These are phyloP conservation scores for Chrysomela aeneicollis DNA, from an alignment of 2,888 invertebrate genomes.

Conservation along the genomic window DNA sequence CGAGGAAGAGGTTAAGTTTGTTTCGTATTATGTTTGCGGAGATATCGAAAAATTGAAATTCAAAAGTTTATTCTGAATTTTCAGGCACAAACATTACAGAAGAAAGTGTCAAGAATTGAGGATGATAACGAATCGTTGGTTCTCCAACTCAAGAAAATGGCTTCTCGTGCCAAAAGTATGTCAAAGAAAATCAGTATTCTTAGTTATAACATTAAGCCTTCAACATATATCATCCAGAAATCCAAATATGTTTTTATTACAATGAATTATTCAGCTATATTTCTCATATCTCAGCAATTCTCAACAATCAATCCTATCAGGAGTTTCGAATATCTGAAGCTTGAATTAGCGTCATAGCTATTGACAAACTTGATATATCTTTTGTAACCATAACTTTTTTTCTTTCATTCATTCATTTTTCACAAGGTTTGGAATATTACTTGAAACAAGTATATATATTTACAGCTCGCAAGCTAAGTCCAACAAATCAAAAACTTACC, in stretches of 20 bases:
- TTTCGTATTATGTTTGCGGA: not conserved
- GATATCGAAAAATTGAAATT: not conserved
- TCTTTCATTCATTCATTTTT: not conserved
- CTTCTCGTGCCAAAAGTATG: constrained; percentile 84
- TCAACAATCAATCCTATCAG: too few species aligned
- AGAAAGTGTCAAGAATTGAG: constrained; percentile 91
- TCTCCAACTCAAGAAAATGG: constrained; percentile 96
- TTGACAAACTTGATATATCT: too few species aligned
- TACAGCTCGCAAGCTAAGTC: constrained; percentile 74
- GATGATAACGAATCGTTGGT: constrained; percentile 96
- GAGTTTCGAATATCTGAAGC: too few species aligned
- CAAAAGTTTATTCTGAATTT: constrained; percentile 56
- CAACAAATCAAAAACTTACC: constrained; percentile 70
- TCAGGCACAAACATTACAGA: constrained; percentile 86
- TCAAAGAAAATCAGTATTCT: constrained; percentile 44
- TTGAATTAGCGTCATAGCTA: too few species aligned
- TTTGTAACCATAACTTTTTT: too few species aligned
- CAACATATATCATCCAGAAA: too few species aligned
- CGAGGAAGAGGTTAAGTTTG: constrained; percentile 83
- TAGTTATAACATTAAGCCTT: too few species aligned
- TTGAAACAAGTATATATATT: constrained; percentile 11
- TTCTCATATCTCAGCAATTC: too few species aligned
- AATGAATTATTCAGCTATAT: too few species aligned
- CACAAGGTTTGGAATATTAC: not conserved
- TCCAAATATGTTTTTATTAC: too few species aligned